Percentiles rank a stretch among this genome's conserved stretches.
These are phyloP conservation scores for Zoanthus solanderi DNA, from an alignment of 92 coral and sea anemone genomes.

Conservation along the genomic window DNA sequence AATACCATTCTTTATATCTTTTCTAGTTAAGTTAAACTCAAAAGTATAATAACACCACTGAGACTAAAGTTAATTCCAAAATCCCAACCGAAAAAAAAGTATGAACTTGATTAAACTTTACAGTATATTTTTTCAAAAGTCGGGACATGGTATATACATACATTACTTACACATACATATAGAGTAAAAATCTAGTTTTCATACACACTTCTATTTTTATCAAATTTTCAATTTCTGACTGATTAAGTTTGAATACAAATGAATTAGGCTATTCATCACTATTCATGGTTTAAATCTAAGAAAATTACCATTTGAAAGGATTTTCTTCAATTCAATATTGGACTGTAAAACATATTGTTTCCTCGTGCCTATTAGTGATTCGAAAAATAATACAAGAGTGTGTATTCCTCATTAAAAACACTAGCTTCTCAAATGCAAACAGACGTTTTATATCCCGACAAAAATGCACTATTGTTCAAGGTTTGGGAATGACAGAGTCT, in stretches of 20 bases:
- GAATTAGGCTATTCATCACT: neutral
- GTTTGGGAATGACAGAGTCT: neutral
- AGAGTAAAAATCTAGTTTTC: neutral
- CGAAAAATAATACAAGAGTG: neutral
- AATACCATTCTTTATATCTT: too few species aligned
- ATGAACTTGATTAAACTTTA: too few species aligned
- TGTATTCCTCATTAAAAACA: neutral
- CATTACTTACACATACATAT: neutral
- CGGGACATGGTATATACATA: too few species aligned
- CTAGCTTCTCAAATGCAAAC: neutral
- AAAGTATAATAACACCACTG: too few species aligned
- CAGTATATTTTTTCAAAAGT: too few species aligned
- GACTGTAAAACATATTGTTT: neutral
- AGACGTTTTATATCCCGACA: neutral
- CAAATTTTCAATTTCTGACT: neutral
- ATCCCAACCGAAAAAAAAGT: too few species aligned
- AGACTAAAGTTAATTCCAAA: too few species aligned
- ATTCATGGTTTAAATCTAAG: neutral
- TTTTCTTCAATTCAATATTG: neutral
- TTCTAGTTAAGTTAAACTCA: too few species aligned
- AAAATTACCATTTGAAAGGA: conserved; percentile 7
- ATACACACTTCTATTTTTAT: neutral
- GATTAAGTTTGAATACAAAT: neutral
- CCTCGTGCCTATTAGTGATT: neutral
- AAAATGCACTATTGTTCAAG: too few species aligned